Evolutionary conservation across 1,140 invertebrate genomes (phyloP).

Genomic region (Drosophila bipectinata): DNA sequence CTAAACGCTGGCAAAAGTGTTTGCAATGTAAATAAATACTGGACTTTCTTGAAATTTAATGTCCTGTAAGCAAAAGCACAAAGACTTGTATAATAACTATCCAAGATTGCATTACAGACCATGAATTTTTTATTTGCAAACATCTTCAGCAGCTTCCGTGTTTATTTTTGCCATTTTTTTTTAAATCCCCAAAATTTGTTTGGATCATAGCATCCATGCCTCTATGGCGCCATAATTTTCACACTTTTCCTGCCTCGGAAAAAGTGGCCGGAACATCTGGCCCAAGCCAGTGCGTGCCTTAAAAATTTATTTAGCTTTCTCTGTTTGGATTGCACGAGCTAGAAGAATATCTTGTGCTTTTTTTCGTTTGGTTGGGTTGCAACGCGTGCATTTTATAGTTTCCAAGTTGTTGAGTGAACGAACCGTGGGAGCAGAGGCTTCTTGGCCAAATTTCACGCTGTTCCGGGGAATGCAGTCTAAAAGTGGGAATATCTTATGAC

Average conservation of each 20-base stretch:
- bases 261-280: conserved; percentile 56
- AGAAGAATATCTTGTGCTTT: conserved; percentile 37
- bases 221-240: conserved; percentile 54
- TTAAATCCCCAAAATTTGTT: conserved; percentile 10
- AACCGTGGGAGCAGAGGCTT: conserved; percentile 30
- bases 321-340: conserved; percentile 14
- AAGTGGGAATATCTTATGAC: conserved; percentile 45
- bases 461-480: conserved; percentile 24
- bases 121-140: not conserved
- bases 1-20: not conserved
- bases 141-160: not conserved
- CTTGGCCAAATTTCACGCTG: conserved; percentile 32
- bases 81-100: not conserved
- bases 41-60: not conserved
- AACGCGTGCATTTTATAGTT: conserved; percentile 78
- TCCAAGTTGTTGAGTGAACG: conserved; percentile 52
- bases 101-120: not conserved
- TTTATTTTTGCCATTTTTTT: conserved; percentile 12
- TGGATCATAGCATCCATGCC: conserved; percentile 18
- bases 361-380: conserved; percentile 20
- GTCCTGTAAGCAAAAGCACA: not conserved
- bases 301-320: conserved; percentile 27
- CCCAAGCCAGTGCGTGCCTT: conserved; percentile 55
- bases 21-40: conserved; percentile 5
- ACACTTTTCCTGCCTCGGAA: conserved; percentile 48